Evolutionary conservation across 2,888 invertebrate species (phyloP).

Genomic region (Heliconius hortense): DNA sequence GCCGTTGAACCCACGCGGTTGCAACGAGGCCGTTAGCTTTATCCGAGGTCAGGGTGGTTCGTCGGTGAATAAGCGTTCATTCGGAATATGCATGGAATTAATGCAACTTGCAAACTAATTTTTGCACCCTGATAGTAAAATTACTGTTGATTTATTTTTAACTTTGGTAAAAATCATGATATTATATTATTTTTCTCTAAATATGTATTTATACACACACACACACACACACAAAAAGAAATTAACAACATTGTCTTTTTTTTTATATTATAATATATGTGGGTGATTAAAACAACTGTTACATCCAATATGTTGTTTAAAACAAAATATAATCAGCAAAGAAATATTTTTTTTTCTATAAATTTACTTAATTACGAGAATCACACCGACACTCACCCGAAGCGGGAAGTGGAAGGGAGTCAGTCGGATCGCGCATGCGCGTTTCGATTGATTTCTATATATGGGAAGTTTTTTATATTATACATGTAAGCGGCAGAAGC

Average conservation of each 20-base stretch:
- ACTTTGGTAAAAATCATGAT: too few species aligned
- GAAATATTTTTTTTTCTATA: slow-evolving; percentile 27
- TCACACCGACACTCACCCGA: background rate
- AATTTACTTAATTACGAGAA: slow-evolving; percentile 25
- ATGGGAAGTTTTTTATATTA: slow-evolving; percentile 57
- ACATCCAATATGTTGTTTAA: too few species aligned
- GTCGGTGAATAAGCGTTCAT: slow-evolving; percentile 46
- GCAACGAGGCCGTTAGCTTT: slow-evolving; percentile 71
- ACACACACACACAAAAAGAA: too few species aligned
- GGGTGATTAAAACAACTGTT: too few species aligned
- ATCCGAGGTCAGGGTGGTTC: slow-evolving; percentile 72
- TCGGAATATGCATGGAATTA: slow-evolving; percentile 52
- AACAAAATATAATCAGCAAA: background rate
- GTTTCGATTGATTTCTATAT: slow-evolving; percentile 63
- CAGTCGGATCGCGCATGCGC: slow-evolving; percentile 61
- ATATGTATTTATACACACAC: too few species aligned
- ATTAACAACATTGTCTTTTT: too few species aligned
- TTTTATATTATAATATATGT: too few species aligned
- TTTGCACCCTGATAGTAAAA: slow-evolving; percentile 7
- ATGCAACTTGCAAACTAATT: background rate
- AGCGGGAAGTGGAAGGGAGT: slow-evolving; percentile 43
- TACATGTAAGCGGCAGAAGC: slow-evolving; percentile 36
- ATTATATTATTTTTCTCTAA: too few species aligned
- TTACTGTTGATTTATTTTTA: too few species aligned
- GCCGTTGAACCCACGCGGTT: slow-evolving; percentile 72